phyloP scores from a whole-genome alignment of 2,113 vertebrate species.

The Fulmarus glacialis region DNA sequence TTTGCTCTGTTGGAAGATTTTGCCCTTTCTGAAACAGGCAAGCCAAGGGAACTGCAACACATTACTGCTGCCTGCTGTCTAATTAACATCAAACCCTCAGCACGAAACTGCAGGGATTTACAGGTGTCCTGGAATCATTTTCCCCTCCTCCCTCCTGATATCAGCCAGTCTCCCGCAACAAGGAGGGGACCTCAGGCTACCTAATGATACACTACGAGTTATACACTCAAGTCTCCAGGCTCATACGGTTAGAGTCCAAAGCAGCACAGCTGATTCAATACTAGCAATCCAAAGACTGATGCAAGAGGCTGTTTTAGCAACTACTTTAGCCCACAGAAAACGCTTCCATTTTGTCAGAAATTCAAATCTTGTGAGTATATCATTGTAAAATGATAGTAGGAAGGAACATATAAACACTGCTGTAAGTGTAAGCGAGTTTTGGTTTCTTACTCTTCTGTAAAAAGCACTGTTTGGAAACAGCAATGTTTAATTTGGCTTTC shows the following conservation, averaged over 20 bases:
- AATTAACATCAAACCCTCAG: conserved; percentile 75
- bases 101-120: conserved; percentile 71
- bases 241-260: background rate
- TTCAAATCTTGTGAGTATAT: background rate
- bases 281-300: background rate
- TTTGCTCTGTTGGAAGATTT: conserved; percentile 66
- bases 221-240: background rate
- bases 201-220: conserved; percentile 37
- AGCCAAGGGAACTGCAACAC: conserved; percentile 58
- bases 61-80: conserved; percentile 69
- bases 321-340: conserved; percentile 32
- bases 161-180: conserved; percentile 37
- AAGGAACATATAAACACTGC: background rate
- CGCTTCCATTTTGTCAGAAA: conserved; percentile 21
- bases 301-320: conserved; percentile 30
- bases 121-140: conserved; percentile 65
- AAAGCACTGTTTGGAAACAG: background rate
- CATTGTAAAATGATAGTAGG: background rate
- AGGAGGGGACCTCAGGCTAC: conserved; percentile 56
- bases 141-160: background rate
- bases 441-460: background rate
- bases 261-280: background rate
- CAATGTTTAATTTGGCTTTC: background rate
- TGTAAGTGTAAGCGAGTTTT: background rate
- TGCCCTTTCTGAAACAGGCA: conserved; percentile 65